Percentiles rank a stretch among this genome's conserved stretches.
Conservation (phyloP, 1,140 invertebrate genomes). For the Lineus longissimus region DNA sequence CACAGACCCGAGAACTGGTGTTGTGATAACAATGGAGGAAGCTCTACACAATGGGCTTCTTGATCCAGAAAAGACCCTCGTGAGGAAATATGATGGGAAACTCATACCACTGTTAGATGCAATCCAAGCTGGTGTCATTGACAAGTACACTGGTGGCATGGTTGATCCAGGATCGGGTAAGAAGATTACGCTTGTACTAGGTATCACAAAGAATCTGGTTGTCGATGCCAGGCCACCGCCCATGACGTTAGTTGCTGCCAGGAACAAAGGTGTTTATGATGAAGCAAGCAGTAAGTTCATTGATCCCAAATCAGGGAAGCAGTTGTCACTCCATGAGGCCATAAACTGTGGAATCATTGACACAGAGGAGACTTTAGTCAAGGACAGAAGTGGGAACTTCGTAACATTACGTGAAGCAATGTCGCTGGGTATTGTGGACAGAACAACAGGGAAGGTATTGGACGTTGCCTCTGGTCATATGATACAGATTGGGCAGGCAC, state of each 20-base stretch:
- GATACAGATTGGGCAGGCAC: slow-evolving; percentile 69
- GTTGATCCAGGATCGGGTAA: slow-evolving; percentile 68
- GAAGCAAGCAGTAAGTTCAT: not conserved
- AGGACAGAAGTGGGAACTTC: slow-evolving; percentile 47
- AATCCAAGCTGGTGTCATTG: slow-evolving; percentile 72
- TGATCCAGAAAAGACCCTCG: slow-evolving; percentile 62
- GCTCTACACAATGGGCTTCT: slow-evolving; percentile 70
- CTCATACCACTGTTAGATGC: slow-evolving; percentile 50
- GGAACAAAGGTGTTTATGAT: not conserved
- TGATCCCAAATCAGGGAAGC: not conserved
- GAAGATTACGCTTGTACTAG: not conserved
- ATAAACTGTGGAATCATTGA: not conserved
- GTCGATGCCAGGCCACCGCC: not conserved
- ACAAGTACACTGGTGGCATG: slow-evolving; percentile 58
- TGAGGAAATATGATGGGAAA: slow-evolving; percentile 57
- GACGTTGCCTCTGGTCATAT: slow-evolving; percentile 71
- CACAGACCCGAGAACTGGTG: slow-evolving; percentile 72
- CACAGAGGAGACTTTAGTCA: not conserved
- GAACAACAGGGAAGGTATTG: slow-evolving; percentile 69
- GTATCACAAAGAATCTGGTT: not conserved
- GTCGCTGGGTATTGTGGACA: slow-evolving; percentile 72
- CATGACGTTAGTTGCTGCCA: not conserved
- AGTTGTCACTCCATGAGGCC: not conserved
- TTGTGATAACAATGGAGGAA: slow-evolving; percentile 74
- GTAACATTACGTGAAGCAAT: slow-evolving; percentile 81